Conservation (phyloP, 2,113 vertebrate species). For the Cebus imitator region DNA sequence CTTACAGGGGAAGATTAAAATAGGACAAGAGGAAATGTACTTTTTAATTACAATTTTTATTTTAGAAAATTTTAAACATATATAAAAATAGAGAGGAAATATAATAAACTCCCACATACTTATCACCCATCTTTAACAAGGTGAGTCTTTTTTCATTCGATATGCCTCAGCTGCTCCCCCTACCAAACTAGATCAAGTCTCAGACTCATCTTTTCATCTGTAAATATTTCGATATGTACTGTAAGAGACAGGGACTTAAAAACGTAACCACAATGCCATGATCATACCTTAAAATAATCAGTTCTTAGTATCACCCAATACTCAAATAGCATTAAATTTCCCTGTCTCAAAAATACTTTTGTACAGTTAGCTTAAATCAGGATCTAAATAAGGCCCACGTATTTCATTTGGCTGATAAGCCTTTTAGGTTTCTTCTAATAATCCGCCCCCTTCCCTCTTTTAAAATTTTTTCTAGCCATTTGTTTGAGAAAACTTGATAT, state of each 20-base stretch:
- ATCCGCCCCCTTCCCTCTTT: neutral
- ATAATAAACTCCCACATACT: neutral
- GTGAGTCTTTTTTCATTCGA: neutral
- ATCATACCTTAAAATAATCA: slow-evolving; percentile 38
- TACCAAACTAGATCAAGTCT: neutral
- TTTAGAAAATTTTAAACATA: neutral
- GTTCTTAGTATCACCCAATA: neutral
- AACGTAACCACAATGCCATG: neutral
- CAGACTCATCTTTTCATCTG: slow-evolving; percentile 22
- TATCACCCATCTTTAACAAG: neutral
- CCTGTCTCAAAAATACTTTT: neutral
- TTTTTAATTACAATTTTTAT: neutral
- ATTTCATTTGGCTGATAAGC: neutral
- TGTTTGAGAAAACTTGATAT: neutral
- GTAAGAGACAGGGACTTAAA: neutral
- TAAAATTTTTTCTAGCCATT: neutral
- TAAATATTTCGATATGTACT: neutral
- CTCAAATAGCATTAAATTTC: neutral
- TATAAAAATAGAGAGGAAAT: neutral
- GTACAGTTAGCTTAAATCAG: neutral
- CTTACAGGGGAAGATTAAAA: neutral
- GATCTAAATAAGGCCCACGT: neutral
- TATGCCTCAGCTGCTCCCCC: neutral
- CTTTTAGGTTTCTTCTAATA: neutral
- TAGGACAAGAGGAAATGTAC: neutral